Conservation (phyloP, 1,140 invertebrate genomes). For the Pararge aegeria region DNA sequence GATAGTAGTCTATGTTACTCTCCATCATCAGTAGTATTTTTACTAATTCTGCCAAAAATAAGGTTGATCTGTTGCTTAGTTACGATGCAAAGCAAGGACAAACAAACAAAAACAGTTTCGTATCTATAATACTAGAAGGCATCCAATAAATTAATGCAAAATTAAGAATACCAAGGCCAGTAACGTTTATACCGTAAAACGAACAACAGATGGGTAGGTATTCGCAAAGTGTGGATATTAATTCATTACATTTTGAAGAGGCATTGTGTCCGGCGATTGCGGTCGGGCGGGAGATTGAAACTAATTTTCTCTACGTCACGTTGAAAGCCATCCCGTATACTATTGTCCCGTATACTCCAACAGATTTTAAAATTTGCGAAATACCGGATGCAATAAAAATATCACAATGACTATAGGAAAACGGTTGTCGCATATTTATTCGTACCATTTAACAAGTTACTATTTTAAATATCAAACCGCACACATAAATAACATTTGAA, state of each 20-base stretch:
- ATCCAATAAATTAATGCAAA: too few relatives aligned
- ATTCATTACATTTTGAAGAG: background rate
- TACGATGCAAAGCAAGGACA: too few relatives aligned
- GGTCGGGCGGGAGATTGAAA: slow-evolving; percentile 52
- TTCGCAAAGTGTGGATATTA: background rate
- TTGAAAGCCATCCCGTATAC: slow-evolving; percentile 30
- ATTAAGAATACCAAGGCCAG: too few relatives aligned
- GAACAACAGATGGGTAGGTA: background rate
- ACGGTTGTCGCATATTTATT: background rate
- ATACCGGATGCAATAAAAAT: slow-evolving; percentile 16
- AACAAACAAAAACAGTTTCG: too few relatives aligned
- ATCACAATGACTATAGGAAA: background rate
- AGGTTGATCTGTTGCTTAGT: too few relatives aligned
- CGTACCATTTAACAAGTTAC: too few relatives aligned
- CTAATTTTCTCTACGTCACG: slow-evolving; percentile 64
- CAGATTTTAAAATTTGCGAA: slow-evolving; percentile 36
- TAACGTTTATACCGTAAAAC: background rate
- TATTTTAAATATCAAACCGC: too few relatives aligned
- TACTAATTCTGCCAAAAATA: too few relatives aligned
- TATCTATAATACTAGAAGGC: too few relatives aligned
- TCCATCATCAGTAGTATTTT: too few relatives aligned
- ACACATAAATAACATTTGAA: too few relatives aligned
- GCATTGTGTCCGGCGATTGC: slow-evolving; percentile 31
- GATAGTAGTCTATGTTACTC: too few relatives aligned
- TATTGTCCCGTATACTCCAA: slow-evolving; percentile 31